phyloP scores from a whole-genome alignment of 2,797 vertebrate genomes.

The Sarcoramphus papa region DNA sequence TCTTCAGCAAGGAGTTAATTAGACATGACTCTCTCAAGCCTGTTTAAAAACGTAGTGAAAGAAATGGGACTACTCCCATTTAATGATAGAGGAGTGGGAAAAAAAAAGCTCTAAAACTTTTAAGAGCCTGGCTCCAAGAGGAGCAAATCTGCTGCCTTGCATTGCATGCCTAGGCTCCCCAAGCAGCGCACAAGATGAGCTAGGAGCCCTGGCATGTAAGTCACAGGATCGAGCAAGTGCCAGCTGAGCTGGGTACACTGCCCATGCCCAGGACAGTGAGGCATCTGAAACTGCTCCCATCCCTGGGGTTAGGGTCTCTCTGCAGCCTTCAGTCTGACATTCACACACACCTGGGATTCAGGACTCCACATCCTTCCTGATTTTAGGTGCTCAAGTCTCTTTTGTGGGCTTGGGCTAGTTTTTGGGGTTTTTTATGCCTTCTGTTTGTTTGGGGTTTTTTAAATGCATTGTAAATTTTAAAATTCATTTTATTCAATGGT shows the following conservation, averaged over 20 bases:
- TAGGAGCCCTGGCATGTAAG: background rate
- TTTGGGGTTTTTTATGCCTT: background rate
- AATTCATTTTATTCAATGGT: background rate
- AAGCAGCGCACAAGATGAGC: background rate
- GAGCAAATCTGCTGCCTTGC: background rate
- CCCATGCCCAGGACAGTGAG: background rate
- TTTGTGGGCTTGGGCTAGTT: background rate
- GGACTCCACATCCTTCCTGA: background rate
- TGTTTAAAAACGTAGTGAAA: background rate
- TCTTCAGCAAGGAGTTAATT: background rate
- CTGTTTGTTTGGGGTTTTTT: background rate
- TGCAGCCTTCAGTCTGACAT: background rate
- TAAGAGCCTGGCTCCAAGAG: background rate
- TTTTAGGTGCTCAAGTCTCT: background rate
- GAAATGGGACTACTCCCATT: background rate
- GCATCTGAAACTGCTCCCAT: background rate
- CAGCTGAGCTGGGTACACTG: background rate
- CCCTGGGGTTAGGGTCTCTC: background rate
- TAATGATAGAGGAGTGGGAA: background rate
- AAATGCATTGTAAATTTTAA: background rate
- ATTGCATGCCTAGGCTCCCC: background rate
- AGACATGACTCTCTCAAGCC: background rate
- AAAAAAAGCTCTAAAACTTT: background rate
- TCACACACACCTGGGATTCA: rapidly evolving
- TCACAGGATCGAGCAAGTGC: background rate